Conservation (phyloP, 2,113 vertebrate genomes). For the Coptodon rendalli region DNA sequence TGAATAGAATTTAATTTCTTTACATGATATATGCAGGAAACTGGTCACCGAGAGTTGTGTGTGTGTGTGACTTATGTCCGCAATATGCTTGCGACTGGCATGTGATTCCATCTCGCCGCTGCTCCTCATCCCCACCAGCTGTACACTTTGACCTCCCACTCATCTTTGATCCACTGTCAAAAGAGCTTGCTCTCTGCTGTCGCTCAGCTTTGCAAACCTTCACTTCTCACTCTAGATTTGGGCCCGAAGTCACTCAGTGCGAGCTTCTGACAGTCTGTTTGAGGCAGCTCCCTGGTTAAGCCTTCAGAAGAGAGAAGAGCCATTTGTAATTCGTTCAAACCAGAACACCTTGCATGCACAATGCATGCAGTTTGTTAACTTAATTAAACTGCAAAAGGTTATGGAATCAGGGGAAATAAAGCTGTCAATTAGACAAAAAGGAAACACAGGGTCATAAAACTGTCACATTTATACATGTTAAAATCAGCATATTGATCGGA, state of each 20-base stretch:
- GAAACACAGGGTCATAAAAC: not conserved
- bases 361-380: conserved; percentile 7
- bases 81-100: conserved; percentile 7
- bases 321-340: conserved; percentile 25
- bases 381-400: conserved; percentile 21
- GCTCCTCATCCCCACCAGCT: conserved; percentile 46
- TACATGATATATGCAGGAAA: not conserved
- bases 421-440: not conserved
- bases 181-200: conserved; percentile 50
- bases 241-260: conserved; percentile 44
- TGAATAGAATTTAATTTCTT: conserved; percentile 24
- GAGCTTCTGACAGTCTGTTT: conserved; percentile 51
- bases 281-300: conserved; percentile 41
- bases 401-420: not conserved
- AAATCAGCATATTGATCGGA: not conserved
- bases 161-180: conserved; percentile 69
- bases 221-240: conserved; percentile 50
- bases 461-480: not conserved
- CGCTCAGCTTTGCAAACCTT: conserved; percentile 48
- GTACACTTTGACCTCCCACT: conserved; percentile 68
- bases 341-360: not conserved
- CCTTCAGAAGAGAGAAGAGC: conserved; percentile 34
- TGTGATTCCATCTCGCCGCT: not conserved
- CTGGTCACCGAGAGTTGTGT: not conserved
- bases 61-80: not conserved